These are phyloP conservation scores for Salminus brasiliensis DNA, from an alignment of 2,113 vertebrate genomes.

Conservation along the genomic window DNA sequence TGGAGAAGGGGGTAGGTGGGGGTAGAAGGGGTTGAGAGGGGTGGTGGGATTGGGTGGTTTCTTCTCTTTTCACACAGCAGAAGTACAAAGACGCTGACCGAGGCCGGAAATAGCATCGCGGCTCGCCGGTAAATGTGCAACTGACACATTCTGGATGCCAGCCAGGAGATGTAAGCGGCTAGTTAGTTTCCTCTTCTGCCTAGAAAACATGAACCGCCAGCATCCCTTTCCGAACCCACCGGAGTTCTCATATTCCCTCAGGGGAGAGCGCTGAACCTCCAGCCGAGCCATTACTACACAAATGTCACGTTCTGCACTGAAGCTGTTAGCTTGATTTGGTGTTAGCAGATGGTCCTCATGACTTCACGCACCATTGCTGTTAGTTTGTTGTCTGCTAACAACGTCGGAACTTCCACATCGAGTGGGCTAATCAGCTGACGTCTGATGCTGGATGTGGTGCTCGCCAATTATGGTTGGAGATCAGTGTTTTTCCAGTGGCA, in stretches of 20 bases:
- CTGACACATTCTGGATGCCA: conserved; percentile 12
- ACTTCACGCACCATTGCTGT: not conserved
- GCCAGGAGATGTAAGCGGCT: conserved; percentile 2
- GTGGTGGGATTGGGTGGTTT: too few relatives aligned
- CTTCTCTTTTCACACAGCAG: not conserved
- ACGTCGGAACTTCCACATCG: too few relatives aligned
- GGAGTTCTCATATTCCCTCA: not conserved
- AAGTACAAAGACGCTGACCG: not conserved
- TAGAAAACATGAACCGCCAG: conserved; percentile 23
- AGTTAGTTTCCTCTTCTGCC: conserved; percentile 4
- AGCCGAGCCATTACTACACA: not conserved
- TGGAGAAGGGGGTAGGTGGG: not conserved
- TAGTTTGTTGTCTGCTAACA: not conserved
- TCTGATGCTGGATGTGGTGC: not conserved
- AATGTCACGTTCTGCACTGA: not conserved
- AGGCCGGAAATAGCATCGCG: not conserved
- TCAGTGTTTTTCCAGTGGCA: not conserved
- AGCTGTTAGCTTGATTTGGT: not conserved
- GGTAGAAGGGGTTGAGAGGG: too few relatives aligned
- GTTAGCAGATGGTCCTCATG: not conserved
- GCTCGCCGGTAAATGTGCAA: conserved; percentile 18
- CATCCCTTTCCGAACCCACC: conserved; percentile 1
- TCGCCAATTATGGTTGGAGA: not conserved
- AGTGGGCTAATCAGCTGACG: not conserved
- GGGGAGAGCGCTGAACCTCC: not conserved